Base-by-base conservation (phyloP, 2,797 vertebrate genomes). In the Melopsittacus undulatus region DNA sequence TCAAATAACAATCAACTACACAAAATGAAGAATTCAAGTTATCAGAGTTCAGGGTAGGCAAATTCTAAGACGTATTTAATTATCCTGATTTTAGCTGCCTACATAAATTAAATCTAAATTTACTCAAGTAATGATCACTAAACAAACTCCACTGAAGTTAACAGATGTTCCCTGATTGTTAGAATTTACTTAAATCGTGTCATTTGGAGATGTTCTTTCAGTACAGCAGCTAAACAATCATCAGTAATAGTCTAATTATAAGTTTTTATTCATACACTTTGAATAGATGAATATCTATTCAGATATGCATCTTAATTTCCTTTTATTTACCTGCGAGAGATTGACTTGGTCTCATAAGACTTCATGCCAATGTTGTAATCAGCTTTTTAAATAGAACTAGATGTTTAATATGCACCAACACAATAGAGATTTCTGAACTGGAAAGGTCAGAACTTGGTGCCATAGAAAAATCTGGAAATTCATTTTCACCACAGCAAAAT, bases 401-500 rank as follows among this genome's bases (percentile, higher is more conserved):
- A 87, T 76, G 81, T 74, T 96, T 93, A 95, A 81, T 83, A 89
- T 84, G 69, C 69, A 89, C 46, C 57, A 92, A 34, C 73, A 91
- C 74, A 80, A 73, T 45, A 43, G 79, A 83, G 77, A 73, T 52
- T 69, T 89, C 75, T 77, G 61, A 93, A 68, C n/a, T 67, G 70
- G 40, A 94, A 97, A 96, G 90, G 80, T 89, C 69, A 94, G 76
- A 93, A 90, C 83, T 88, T 89, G 46, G 78, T 95, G 81, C 45
- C 27, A 40, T 30, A 87, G 78, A 91, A 92, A 92, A 90, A 57
- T 64, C n/a, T 49, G 43, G 81, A 94, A 92, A 96, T 63, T 67
- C 9, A 61, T 89, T 87, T 95, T 83, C 52, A 83, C 13, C 62
- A 56, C 51, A 68, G 43, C 14, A 86, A 82, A 95, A 95, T 27